Conservation (phyloP, 2,113 vertebrate species). For the Eublepharis macularius region DNA sequence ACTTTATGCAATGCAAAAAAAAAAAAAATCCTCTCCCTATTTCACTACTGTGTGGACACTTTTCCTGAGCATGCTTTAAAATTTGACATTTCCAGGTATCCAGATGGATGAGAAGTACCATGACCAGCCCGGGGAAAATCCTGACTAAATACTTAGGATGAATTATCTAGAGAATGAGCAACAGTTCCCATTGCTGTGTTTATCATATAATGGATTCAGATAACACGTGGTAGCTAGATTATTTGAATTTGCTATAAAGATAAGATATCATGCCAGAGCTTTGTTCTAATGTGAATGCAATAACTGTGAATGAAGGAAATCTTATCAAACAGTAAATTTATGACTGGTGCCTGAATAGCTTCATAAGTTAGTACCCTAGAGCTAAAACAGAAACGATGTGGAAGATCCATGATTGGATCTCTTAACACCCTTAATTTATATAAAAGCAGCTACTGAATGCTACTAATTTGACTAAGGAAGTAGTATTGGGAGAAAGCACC, state of each 20-base stretch:
- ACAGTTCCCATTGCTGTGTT: neutral
- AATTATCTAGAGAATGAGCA: neutral
- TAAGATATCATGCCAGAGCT: neutral
- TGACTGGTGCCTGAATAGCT: neutral
- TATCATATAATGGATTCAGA: neutral
- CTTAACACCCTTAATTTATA: too few species aligned
- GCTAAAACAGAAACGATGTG: too few species aligned
- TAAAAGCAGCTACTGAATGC: too few species aligned
- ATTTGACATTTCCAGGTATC: neutral
- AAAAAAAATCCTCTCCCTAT: too few species aligned
- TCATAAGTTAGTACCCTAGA: neutral
- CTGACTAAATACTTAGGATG: neutral
- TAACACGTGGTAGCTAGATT: slow-evolving; percentile 1
- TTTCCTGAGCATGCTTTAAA: neutral
- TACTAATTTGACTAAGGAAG: too few species aligned
- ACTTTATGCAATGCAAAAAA: neutral
- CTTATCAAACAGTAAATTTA: neutral
- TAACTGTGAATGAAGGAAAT: neutral
- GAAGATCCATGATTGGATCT: too few species aligned
- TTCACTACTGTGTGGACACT: neutral
- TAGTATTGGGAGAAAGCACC: too few species aligned
- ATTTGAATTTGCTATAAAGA: slow-evolving; percentile 4
- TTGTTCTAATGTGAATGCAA: neutral
- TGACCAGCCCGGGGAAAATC: too few species aligned
- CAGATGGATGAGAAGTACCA: neutral